These are phyloP conservation scores for Aplodontia rufa DNA, from an alignment of 2,113 vertebrate genomes.

Conservation along the genomic window DNA sequence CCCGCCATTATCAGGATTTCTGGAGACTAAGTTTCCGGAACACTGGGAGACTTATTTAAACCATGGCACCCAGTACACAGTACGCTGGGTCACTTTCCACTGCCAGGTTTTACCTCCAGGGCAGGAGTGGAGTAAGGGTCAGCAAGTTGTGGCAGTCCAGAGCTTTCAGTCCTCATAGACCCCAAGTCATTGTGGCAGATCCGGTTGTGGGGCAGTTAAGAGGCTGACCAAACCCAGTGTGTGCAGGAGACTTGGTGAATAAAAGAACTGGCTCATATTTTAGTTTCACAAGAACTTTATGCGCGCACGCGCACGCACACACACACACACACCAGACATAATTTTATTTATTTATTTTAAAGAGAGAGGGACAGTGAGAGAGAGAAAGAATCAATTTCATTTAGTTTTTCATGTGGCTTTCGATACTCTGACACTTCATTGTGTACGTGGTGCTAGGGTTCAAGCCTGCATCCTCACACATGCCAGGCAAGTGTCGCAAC, in stretches of 20 bases:
- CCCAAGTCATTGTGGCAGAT: not conserved
- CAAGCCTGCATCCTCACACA: too few species aligned
- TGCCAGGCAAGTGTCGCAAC: too few species aligned
- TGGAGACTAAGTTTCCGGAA: not conserved
- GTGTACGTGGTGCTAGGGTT: too few species aligned
- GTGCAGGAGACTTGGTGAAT: too few species aligned
- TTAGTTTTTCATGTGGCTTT: too few species aligned
- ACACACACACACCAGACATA: too few species aligned
- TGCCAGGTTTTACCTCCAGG: not conserved
- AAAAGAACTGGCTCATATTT: not conserved
- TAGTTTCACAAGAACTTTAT: not conserved
- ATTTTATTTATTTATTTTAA: too few species aligned
- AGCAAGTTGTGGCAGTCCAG: not conserved
- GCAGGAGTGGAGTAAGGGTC: not conserved
- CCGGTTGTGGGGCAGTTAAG: accelerated
- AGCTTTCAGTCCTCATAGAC: not conserved
- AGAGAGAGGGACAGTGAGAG: too few species aligned
- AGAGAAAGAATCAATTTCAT: too few species aligned
- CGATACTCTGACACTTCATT: too few species aligned
- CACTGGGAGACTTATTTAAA: not conserved
- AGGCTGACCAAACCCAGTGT: not conserved
- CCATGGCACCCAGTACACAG: accelerated
- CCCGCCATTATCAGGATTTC: not conserved
- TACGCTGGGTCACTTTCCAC: not conserved
- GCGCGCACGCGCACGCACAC: too few species aligned